These are phyloP conservation scores for Lasioglossum morio DNA, from an alignment of 2,888 invertebrate species.

Conservation along the genomic window DNA sequence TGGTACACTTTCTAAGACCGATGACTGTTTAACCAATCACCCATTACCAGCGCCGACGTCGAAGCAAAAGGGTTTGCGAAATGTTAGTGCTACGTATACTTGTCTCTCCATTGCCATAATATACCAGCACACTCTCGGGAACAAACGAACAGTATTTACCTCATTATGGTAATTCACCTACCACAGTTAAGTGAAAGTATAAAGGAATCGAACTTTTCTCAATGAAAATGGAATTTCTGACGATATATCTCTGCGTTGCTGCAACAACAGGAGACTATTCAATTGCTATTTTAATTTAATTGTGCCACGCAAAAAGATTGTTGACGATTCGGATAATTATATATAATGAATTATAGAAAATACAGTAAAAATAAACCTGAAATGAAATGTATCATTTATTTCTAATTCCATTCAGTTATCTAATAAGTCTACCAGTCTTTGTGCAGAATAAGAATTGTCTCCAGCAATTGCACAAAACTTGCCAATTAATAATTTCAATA, in stretches of 20 bases:
- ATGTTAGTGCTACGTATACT: conserved; percentile 53
- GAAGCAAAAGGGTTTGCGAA: conserved; percentile 67
- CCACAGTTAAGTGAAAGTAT: conserved; percentile 27
- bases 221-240: not conserved
- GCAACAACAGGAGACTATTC: not conserved
- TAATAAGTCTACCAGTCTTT: not conserved
- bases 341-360: no score
- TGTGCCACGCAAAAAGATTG: not conserved
- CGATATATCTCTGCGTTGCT: not conserved
- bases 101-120: conserved; percentile 39
- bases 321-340: not conserved
- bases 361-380: no score
- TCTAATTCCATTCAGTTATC: no score
- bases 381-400: no score
- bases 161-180: conserved; percentile 30
- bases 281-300: not conserved
- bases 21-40: conserved; percentile 68
- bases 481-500: not conserved
- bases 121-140: conserved; percentile 33
- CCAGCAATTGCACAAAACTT: no score
- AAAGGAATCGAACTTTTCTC: conserved; percentile 3
- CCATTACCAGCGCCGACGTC: conserved; percentile 60
- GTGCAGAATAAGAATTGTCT: not conserved
- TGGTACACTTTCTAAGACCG: conserved; percentile 66
- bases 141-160: conserved; percentile 34